Conservation (phyloP, 2,113 vertebrate genomes). For the Psettodes erumei region DNA sequence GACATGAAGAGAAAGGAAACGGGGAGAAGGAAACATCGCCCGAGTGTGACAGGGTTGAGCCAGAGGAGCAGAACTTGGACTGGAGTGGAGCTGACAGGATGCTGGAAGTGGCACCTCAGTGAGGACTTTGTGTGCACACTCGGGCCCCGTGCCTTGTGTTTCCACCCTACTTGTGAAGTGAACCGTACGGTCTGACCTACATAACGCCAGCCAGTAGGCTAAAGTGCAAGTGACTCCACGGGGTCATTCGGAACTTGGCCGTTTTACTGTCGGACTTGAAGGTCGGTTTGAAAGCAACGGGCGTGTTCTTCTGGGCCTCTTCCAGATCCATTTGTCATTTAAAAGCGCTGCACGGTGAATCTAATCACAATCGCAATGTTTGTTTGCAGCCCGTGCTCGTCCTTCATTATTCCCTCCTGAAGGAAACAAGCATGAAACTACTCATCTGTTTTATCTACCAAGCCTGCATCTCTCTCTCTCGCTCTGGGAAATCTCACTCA, state of each 20-base stretch:
- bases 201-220: slow-evolving; percentile 42
- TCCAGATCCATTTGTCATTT: slow-evolving; percentile 3
- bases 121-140: slow-evolving; percentile 63
- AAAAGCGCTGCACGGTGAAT: too few species aligned
- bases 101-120: slow-evolving; percentile 72
- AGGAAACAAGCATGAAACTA: background rate
- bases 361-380: too few species aligned
- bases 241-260: slow-evolving; percentile 1
- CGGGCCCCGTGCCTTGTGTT: slow-evolving; percentile 72
- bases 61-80: slow-evolving; percentile 24
- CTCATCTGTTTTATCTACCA: slow-evolving; percentile 8
- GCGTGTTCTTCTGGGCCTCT: background rate
- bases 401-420: background rate
- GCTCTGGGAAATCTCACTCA: slow-evolving; percentile 21
- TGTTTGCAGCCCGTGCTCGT: too few species aligned
- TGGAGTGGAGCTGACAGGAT: slow-evolving; percentile 29
- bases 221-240: slow-evolving; percentile 17
- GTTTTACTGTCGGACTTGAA: background rate
- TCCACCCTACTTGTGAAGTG: slow-evolving; percentile 77
- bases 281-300: slow-evolving; percentile 1
- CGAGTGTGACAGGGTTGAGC: slow-evolving; percentile 1
- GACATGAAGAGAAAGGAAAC: too few species aligned
- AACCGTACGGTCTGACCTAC: slow-evolving; percentile 71
- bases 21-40: background rate
- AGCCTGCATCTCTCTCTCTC: background rate